A percentile compares a stretch with the other conserved stretches of the same genome.
Evolutionary conservation across 2,797 vertebrate genomes (phyloP).

Genomic region (Sparus aurata): DNA sequence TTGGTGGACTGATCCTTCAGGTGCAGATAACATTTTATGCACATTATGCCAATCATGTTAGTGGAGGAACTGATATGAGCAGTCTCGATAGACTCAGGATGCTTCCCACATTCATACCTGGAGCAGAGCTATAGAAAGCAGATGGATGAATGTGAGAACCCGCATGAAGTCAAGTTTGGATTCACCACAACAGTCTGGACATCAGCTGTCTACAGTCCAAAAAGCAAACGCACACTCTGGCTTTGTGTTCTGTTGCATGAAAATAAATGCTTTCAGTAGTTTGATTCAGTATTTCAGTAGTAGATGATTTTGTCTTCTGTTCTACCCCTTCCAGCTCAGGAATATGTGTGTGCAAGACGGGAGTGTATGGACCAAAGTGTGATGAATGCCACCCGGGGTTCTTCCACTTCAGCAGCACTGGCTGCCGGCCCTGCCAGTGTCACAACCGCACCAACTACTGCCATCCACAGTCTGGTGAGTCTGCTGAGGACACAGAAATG

Average conservation of each 20-base stretch:
- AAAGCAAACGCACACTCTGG: neutral
- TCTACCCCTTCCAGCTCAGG: constrained; percentile 87
- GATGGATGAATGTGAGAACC: constrained; percentile 41
- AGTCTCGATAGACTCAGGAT: neutral
- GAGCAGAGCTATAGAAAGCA: constrained; percentile 30
- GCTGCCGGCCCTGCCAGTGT: constrained; percentile 91
- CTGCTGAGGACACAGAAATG: neutral
- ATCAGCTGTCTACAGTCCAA: constrained; percentile 30
- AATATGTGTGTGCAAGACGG: constrained; percentile 90
- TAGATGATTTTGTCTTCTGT: constrained; percentile 10
- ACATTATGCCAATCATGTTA: neutral
- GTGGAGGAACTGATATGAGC: constrained; percentile 14
- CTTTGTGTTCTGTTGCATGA: neutral
- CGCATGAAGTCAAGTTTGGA: constrained; percentile 41
- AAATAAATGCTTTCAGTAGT: neutral
- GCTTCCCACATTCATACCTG: constrained; percentile 21
- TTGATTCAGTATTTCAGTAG: neutral
- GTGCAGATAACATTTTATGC: no score
- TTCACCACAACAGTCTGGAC: constrained; percentile 19
- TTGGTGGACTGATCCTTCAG: neutral
- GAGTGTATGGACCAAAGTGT: constrained; percentile 89
- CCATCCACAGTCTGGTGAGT: constrained; percentile 88
- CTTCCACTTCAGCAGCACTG: constrained; percentile 87
- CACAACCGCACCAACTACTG: constrained; percentile 90
- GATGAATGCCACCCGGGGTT: constrained; percentile 91